These are phyloP conservation scores for Uloborus plumipes DNA, from an alignment of 2,888 invertebrate genomes.

Conservation along the genomic window DNA sequence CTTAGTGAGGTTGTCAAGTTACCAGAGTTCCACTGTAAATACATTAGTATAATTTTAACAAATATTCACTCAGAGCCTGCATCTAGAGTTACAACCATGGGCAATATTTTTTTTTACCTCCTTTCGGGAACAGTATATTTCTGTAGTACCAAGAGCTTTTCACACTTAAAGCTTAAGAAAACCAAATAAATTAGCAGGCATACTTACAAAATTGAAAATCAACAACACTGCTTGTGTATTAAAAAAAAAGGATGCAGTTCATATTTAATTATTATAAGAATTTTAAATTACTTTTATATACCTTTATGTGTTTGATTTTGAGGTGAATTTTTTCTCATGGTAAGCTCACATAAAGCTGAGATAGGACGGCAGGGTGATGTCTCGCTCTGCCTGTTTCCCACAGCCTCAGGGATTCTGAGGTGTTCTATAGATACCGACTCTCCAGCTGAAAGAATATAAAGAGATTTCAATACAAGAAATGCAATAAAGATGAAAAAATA, in stretches of 20 bases:
- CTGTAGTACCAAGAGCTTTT: too few relatives aligned
- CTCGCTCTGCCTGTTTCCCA: conserved; percentile 42
- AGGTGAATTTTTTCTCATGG: conserved; percentile 65
- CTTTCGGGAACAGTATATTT: too few relatives aligned
- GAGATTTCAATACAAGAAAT: neutral
- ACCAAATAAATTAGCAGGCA: too few relatives aligned
- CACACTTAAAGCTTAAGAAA: too few relatives aligned
- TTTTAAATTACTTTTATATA: neutral
- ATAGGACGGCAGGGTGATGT: conserved; percentile 53
- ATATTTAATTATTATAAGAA: too few relatives aligned
- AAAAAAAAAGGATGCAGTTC: neutral
- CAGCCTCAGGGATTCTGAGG: conserved; percentile 50
- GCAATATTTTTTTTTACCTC: neutral
- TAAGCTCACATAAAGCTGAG: conserved; percentile 55
- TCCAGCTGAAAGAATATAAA: too few relatives aligned
- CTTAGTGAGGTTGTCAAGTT: too few relatives aligned
- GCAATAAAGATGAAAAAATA: too few relatives aligned
- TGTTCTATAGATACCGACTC: neutral
- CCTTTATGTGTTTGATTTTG: conserved; percentile 64
- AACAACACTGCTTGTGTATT: neutral
- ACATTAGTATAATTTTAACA: too few relatives aligned
- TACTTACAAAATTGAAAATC: neutral
- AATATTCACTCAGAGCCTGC: too few relatives aligned
- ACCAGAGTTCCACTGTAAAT: too few relatives aligned
- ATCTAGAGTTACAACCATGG: neutral